These are phyloP conservation scores for Gorsachius magnificus DNA, from an alignment of 2,797 vertebrate species.

Conservation along the genomic window DNA sequence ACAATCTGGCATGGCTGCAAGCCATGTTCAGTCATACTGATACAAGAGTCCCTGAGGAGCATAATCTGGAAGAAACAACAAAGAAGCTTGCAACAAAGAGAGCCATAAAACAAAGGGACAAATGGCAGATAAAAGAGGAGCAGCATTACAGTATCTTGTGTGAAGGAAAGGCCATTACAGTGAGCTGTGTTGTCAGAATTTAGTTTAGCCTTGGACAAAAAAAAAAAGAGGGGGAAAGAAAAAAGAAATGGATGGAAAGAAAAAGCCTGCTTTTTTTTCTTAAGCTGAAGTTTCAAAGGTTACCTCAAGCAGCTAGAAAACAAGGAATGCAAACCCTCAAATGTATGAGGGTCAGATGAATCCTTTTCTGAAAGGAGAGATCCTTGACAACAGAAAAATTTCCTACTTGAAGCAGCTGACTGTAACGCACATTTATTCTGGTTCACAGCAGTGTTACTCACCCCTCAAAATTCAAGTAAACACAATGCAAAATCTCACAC, in stretches of 20 bases:
- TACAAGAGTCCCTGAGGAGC: conserved; percentile 25
- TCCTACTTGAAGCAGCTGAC: not conserved
- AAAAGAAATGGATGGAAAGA: not conserved
- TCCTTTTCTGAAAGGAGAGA: not conserved
- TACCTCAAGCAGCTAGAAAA: not conserved
- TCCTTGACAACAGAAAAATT: not conserved
- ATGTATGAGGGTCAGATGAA: not conserved
- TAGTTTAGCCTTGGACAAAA: not conserved
- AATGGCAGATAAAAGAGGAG: conserved; percentile 21
- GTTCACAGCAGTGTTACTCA: not conserved
- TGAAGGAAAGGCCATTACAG: not conserved
- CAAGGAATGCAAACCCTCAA: not conserved
- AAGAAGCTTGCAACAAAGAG: conserved; percentile 43
- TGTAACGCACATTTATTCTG: not conserved
- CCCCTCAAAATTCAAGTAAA: not conserved
- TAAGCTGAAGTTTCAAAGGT: not conserved
- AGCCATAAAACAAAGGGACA: conserved; percentile 48
- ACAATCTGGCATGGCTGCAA: conserved; percentile 58
- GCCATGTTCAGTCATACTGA: conserved; percentile 51
- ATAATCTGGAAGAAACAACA: conserved; percentile 56
- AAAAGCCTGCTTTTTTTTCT: not conserved
- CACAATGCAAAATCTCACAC: not conserved
- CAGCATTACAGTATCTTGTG: not conserved
- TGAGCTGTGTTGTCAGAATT: not conserved
- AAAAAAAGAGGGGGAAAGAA: accelerated